phyloP scores from a whole-genome alignment of 2,797 vertebrate species.

The Phyllotis vaccarum region DNA sequence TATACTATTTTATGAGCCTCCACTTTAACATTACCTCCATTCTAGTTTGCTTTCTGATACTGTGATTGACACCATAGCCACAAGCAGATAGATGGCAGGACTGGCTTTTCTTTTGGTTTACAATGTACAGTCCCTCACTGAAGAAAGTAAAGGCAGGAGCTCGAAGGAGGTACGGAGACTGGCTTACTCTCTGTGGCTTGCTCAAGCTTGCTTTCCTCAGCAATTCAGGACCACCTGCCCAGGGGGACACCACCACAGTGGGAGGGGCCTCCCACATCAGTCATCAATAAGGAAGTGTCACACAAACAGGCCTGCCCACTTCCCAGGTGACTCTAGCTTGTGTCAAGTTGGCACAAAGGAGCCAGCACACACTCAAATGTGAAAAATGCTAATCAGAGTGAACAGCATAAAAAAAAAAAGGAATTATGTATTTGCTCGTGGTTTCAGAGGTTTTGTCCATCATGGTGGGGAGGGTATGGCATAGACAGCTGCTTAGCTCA shows the following conservation, averaged over 20 bases:
- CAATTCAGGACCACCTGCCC: neutral
- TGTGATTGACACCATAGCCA: neutral
- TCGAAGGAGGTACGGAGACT: neutral
- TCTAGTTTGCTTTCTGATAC: neutral
- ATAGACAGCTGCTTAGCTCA: neutral
- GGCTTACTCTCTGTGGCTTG: neutral
- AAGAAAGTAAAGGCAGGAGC: neutral
- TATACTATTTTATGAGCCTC: neutral
- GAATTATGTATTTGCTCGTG: neutral
- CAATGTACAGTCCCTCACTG: no score
- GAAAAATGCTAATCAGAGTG: neutral
- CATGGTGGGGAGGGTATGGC: neutral
- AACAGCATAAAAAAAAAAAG: neutral
- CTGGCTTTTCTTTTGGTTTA: neutral
- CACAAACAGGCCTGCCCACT: neutral
- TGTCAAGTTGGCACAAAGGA: neutral
- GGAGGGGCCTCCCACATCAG: neutral
- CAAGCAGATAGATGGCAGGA: neutral
- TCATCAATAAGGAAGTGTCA: neutral
- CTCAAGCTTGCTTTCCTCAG: neutral
- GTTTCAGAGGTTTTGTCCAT: neutral
- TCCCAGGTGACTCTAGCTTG: neutral
- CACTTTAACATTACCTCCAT: neutral
- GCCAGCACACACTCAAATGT: neutral
- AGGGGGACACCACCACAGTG: neutral